Percentiles rank a stretch among this genome's conserved stretches.
Evolutionary conservation across 2,797 vertebrate genomes (phyloP).

Genomic region (Melanotaenia pygmaea): DNA sequence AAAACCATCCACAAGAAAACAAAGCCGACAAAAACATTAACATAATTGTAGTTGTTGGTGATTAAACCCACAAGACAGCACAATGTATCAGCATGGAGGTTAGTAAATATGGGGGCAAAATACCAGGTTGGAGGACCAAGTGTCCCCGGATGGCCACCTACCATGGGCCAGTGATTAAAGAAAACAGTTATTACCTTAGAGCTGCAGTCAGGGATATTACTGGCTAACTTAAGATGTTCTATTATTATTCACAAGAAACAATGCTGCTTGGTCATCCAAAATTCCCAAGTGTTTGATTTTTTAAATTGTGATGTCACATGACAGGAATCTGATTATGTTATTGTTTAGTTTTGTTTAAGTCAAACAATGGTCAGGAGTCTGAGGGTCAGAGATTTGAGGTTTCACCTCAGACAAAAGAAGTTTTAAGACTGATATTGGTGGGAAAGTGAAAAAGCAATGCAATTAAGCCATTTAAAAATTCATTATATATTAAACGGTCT

Average conservation of each 20-base stretch:
- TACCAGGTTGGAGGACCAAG: too few species aligned
- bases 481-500: not conserved
- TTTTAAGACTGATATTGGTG: not conserved
- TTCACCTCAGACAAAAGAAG: not conserved
- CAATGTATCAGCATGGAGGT: too few species aligned
- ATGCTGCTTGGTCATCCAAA: not conserved
- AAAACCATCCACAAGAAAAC: too few species aligned
- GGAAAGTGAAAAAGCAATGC: not conserved
- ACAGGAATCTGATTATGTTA: not conserved
- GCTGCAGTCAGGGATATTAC: not conserved
- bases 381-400: not conserved
- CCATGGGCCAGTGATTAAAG: not conserved
- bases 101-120: too few species aligned
- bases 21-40: too few species aligned
- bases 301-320: not conserved
- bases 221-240: not conserved
- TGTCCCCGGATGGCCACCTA: too few species aligned
- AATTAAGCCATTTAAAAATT: not conserved
- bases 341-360: not conserved
- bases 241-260: not conserved
- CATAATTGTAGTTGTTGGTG: too few species aligned
- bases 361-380: not conserved
- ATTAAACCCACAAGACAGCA: too few species aligned
- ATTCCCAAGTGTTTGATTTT: not conserved
- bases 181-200: not conserved